These are phyloP conservation scores for Tragelaphus strepsiceros DNA, from an alignment of 2,113 vertebrate genomes.

Conservation along the genomic window DNA sequence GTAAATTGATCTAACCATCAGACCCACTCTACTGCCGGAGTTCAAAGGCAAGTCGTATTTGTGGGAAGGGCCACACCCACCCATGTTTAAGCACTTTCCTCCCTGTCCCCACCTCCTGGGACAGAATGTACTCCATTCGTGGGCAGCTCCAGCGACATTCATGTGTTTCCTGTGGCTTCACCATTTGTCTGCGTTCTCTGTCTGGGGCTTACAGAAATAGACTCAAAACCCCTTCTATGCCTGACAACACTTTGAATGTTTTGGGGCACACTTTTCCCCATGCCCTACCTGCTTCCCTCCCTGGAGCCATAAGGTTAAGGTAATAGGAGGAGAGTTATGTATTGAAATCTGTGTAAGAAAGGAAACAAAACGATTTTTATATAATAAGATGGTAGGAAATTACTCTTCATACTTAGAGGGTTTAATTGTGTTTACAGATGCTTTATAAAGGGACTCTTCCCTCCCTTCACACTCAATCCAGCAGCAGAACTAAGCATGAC, in stretches of 20 bases:
- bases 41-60: background rate
- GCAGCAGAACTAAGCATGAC: background rate
- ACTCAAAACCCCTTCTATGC: background rate
- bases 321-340: background rate
- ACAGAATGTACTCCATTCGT: background rate
- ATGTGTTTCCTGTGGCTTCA: background rate
- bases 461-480: background rate
- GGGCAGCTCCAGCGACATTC: background rate
- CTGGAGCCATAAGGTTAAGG: background rate
- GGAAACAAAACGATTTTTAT: background rate
- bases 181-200: background rate
- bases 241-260: background rate
- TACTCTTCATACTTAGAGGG: background rate
- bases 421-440: background rate
- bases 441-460: background rate
- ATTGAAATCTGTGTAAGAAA: background rate
- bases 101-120: background rate
- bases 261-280: background rate
- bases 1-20: background rate
- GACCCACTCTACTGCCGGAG: background rate
- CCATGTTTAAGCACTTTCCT: background rate
- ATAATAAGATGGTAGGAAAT: background rate
- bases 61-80: background rate
- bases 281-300: background rate
- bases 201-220: background rate